phyloP scores from a whole-genome alignment of 2,797 vertebrate species.

The Babyrousa celebensis region DNA sequence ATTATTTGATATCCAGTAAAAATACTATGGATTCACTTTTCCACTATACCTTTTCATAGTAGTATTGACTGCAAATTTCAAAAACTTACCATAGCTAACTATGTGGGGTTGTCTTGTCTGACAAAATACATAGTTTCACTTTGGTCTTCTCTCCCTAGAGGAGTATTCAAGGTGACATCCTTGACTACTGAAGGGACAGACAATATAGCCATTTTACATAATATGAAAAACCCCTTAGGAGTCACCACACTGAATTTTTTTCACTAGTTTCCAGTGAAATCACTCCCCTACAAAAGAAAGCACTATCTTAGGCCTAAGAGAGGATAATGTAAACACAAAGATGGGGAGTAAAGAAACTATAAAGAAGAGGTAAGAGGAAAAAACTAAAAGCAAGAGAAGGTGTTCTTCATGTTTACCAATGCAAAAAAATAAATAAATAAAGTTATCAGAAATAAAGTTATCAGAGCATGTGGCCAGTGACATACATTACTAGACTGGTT shows the following conservation, averaged over 20 bases:
- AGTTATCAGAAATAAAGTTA: no score
- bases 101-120: neutral
- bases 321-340: neutral
- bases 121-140: conserved; percentile 12
- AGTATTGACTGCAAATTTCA: conserved; percentile 8
- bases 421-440: neutral
- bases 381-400: neutral
- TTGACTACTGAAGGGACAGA: conserved; percentile 5
- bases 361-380: neutral
- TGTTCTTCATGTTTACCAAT: neutral
- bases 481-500: neutral
- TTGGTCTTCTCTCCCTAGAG: conserved; percentile 44
- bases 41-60: neutral
- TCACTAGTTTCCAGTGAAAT: neutral
- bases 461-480: fast-evolving
- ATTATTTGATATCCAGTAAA: neutral
- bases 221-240: neutral
- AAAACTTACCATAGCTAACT: neutral
- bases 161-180: neutral
- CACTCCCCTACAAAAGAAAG: neutral
- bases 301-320: neutral
- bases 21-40: neutral
- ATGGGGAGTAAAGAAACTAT: neutral
- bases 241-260: neutral
- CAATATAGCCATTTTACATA: neutral